Evolutionary conservation across 2,888 invertebrate genomes (phyloP).

Genomic region (Meteorus cinctellus): DNA sequence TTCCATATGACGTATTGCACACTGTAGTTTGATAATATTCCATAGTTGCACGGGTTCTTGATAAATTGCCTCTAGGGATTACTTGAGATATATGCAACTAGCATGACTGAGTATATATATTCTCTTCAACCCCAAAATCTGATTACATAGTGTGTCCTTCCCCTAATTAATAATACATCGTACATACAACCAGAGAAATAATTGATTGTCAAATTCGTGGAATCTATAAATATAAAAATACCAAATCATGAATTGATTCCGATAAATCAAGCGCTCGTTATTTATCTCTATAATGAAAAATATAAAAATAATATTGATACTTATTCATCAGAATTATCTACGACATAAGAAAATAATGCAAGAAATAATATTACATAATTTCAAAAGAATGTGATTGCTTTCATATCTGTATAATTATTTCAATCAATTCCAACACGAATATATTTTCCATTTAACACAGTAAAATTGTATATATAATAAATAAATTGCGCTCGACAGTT

Average conservation of each 20-base stretch:
- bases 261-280: too few relatives aligned
- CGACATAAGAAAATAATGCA: neutral
- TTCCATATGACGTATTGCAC: constrained; percentile 26
- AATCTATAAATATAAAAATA: constrained; percentile 6
- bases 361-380: neutral
- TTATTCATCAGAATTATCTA: neutral
- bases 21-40: constrained; percentile 47
- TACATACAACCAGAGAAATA: constrained; percentile 48
- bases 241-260: too few relatives aligned
- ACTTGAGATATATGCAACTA: constrained; percentile 62
- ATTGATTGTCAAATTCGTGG: constrained; percentile 61
- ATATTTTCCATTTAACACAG: constrained; percentile 1
- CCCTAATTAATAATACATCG: constrained; percentile 67
- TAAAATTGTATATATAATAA: neutral
- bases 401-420: constrained; percentile 8
- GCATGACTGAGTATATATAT: constrained; percentile 46
- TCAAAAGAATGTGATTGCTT: constrained; percentile 61
- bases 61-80: constrained; percentile 69
- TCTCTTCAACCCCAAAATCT: constrained; percentile 58
- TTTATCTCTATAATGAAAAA: too few relatives aligned
- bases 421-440: constrained; percentile 2
- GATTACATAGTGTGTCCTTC: constrained; percentile 57
- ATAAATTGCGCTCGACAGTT: neutral
- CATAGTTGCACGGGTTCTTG: constrained; percentile 54
- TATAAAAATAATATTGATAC: neutral